Percentiles rank a stretch among this genome's conserved stretches.
phyloP scores from a whole-genome alignment of 2,797 vertebrate genomes.

The Sebastes iracundus region DNA sequence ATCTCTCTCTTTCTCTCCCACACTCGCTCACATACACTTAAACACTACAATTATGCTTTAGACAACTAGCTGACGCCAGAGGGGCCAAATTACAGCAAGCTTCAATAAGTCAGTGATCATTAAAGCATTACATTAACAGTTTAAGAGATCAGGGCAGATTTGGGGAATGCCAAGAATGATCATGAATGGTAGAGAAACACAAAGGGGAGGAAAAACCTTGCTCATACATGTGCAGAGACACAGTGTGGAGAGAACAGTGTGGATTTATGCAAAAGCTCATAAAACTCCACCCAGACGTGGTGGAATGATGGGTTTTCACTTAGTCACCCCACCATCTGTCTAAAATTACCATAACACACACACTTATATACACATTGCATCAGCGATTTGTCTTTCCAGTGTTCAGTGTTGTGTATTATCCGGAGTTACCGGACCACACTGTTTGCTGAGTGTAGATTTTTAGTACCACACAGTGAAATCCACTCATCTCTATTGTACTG shows the following conservation, averaged over 20 bases:
- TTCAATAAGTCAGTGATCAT: background rate
- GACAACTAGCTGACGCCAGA: background rate
- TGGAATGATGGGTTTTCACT: slow-evolving; percentile 63
- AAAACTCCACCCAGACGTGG: slow-evolving; percentile 62
- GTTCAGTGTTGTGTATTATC: background rate
- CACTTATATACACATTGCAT: background rate
- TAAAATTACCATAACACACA: slow-evolving; percentile 48
- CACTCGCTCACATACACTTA: background rate
- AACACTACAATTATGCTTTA: background rate
- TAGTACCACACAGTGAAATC: background rate
- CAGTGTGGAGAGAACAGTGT: slow-evolving; percentile 5
- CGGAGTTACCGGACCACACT: background rate
- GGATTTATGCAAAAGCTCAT: slow-evolving; percentile 73
- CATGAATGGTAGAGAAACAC: background rate
- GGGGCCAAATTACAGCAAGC: background rate
- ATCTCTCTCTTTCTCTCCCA: background rate
- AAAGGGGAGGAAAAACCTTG: background rate
- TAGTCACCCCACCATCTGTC: slow-evolving; percentile 63
- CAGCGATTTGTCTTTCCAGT: background rate
- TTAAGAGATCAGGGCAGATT: background rate
- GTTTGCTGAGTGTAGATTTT: background rate
- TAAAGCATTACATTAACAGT: background rate
- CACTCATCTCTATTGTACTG: background rate
- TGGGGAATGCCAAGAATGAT: slow-evolving; percentile 1
- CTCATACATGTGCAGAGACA: background rate